Base-by-base conservation (phyloP, 1,140 invertebrate genomes). In the Micrasema longulum region DNA sequence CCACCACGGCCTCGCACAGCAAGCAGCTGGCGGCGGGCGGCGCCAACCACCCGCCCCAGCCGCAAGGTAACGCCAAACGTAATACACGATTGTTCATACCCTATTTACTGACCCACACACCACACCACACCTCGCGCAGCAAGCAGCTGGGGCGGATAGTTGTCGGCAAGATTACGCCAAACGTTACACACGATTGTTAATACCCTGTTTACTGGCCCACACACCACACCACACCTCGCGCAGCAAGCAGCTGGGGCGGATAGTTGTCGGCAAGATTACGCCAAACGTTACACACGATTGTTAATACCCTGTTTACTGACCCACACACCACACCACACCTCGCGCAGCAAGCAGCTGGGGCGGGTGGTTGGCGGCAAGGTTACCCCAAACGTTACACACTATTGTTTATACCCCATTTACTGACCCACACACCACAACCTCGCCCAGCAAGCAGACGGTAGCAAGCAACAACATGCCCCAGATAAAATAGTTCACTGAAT, bases 1-100 rank as follows among this genome's bases (percentile, higher is more conserved):
- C 69, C 84, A 89, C 88, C 83, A 93, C 93, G 88, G 92, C 93
- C 87, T 89, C 92, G 77, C 92, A 91, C 84, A 92, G 91, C 84
- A 92, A 93, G 83, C 85, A 87, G 82, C 81, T 84, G 80, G 86
- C 81, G 85, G 86, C 84, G 85, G 88, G 79, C 85, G 88, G 81
- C 87, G 86, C 83, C 88, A 91, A 87, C 88, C 84, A 84, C 82
- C 83, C 84, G 83, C 89, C 80, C 89, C 87, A 88, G 87, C 87
- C 87, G 87, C 87, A 88, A 88, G 87, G 86, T 87, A 89, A 83
- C 79, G 77, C 78, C 82, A 85, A 84, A 85, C 84, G 82, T 84
- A 85, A 80, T 83, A 80, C 80, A 65, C 78, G 77, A 79, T 76
- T 45, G 20, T 38, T 71, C 80, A 48, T 48, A 48, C 47, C 50